Base-by-base conservation (phyloP, 92 coral and sea anemone species). In the Micromussa lordhowensis region DNA sequence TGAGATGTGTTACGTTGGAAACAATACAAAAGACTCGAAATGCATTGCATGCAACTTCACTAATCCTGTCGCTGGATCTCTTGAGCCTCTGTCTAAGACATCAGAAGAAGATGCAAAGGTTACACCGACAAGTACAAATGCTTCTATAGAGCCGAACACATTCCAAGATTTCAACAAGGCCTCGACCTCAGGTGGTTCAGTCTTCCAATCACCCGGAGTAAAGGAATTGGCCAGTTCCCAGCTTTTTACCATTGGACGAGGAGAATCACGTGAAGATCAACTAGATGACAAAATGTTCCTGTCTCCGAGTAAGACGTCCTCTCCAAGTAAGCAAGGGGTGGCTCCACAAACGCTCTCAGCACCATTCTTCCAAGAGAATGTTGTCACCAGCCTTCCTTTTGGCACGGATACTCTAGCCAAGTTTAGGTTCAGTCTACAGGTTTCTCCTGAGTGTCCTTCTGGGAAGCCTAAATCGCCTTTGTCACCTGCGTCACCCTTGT, bases 191-290 rank as follows among this genome's bases (percentile, higher is more conserved):
- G 51, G 14, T 21, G 16, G 54, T 14, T 66, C 68, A 54, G 9
- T 77, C n/a, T 48, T 77, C 70, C 89, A 77, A 54, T 31, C 89
- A n/a, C 44, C 53, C 7, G 36, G 36, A 18, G 51, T 6, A 35
- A 19, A 30, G 26, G 53, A 29, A 19, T 22, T 48, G 12, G 4
- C 51, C 48, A 84, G 59, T 36, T 36, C 66, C 8, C 94, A 92
- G 6, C 88, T 92, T 34, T 93, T 93, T 68, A 93, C 98, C 61
- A 92, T 95, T 68, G 98, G 96, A 24, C 86, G 94, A 81, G 88
- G 63, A 19, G 90, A 61, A 18, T 79, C 84, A 4, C 82, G 86
- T 40, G 92, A 88, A 16, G 91, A 80, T 31, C 70, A 83, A 24
- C 91, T 70, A 35, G 93, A 93, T 8, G 98, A 89, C 4, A 80